Percentiles rank a stretch among this genome's conserved stretches.
Conservation (phyloP, 2,888 invertebrate species). For the Sycophila texana region DNA sequence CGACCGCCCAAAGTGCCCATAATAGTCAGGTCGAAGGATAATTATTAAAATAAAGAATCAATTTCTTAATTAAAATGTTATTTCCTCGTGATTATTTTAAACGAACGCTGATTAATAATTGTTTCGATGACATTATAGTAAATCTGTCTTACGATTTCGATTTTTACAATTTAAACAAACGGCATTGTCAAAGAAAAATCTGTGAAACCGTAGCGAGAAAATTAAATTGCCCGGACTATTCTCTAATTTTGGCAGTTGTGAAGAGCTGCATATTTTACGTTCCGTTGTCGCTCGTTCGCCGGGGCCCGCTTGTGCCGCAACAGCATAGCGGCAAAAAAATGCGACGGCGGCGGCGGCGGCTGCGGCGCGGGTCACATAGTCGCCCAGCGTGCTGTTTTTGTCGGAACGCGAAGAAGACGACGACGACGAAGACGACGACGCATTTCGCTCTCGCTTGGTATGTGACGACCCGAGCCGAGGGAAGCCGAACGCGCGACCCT, state of each 20-base stretch:
- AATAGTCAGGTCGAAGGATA: conserved; percentile 8
- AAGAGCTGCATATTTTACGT: conserved; percentile 72
- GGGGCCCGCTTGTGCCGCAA: conserved; percentile 65
- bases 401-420: conserved; percentile 56
- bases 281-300: conserved; percentile 68
- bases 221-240: too few relatives aligned
- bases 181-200: too few relatives aligned
- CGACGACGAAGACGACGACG: conserved; percentile 19
- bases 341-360: conserved; percentile 66
- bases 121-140: too few relatives aligned
- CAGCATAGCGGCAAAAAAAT: conserved; percentile 69
- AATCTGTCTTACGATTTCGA: too few relatives aligned
- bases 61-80: conserved; percentile 24
- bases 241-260: too few relatives aligned
- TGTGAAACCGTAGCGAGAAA: too few relatives aligned
- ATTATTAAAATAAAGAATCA: conserved; percentile 19
- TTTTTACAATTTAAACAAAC: too few relatives aligned
- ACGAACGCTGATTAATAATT: background rate
- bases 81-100: background rate
- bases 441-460: conserved; percentile 59
- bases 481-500: conserved; percentile 46
- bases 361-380: conserved; percentile 68
- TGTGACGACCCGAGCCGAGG: conserved; percentile 58
- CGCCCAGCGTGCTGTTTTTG: conserved; percentile 49
- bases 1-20: background rate